A percentile compares a stretch with the other conserved stretches of the same genome.
Evolutionary conservation across 92 coral and sea anemone genomes (phyloP).

Genomic region (Micromussa lordhowensis): DNA sequence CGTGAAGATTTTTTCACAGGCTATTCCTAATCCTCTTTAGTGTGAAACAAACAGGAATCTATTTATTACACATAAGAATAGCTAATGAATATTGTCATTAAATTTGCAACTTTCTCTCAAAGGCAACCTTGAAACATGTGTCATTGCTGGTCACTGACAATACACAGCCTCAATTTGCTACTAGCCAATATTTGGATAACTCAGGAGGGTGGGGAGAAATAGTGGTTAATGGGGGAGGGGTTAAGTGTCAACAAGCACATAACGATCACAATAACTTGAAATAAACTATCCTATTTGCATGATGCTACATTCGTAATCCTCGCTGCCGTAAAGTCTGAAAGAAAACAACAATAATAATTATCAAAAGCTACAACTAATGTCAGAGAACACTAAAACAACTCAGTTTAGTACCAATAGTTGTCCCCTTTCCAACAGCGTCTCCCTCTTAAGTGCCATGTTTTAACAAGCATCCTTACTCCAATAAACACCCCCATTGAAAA

Average conservation of each 20-base stretch:
- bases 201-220: background rate
- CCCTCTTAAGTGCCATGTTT: too few relatives aligned
- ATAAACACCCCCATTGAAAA: too few relatives aligned
- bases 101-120: background rate
- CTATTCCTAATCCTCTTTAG: background rate
- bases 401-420: too few relatives aligned
- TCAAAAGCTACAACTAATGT: background rate
- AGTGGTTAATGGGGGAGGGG: background rate
- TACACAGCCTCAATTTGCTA: background rate
- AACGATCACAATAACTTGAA: background rate
- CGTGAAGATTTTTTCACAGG: background rate
- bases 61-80: background rate
- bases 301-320: slow-evolving; percentile 45
- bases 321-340: slow-evolving; percentile 58
- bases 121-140: background rate
- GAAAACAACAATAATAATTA: background rate
- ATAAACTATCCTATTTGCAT: slow-evolving; percentile 15
- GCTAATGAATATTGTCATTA: background rate
- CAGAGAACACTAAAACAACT: background rate
- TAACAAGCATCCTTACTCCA: too few relatives aligned
- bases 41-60: background rate
- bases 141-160: background rate
- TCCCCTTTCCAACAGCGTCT: too few relatives aligned
- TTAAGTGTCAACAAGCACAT: slow-evolving; percentile 4
- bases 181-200: background rate